Evolutionary conservation across 2,888 invertebrate genomes (phyloP), one percentile per base, ranked within the genome.

Genomic region (Auanema freiburgensis): DNA sequence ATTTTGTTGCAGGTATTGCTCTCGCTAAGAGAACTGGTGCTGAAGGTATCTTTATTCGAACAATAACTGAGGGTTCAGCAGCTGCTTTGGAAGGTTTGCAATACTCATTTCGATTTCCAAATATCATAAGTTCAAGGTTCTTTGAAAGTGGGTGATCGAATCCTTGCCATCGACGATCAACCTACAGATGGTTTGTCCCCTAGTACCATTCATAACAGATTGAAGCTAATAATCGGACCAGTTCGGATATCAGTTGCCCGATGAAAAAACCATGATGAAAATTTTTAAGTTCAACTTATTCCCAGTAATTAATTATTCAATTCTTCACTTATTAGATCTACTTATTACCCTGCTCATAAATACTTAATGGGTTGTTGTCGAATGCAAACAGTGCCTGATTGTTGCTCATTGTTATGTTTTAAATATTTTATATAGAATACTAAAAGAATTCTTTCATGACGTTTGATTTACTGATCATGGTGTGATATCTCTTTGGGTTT

Each of bases 31-130:
- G 77, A 44, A 77, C 76, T 23, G 80, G 79, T 42, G 68, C 63
- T 23, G 79, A 80, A 14, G 82, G 82, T n/a, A 79, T 80, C 24
- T 83, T 78, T 58, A 75, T 83, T 24, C 63, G 79, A 50, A 76
- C 67, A 59, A 83, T 83, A 53, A 75, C 77, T 16, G 64, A 72
- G 4, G 77, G 72, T 33, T 79, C 81, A 8, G 71, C 79, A 8
- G 83, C 83, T 23, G 76, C 70, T 6, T 56, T 44, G 12, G 70
- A 72, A 59, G 68, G 66, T 59, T 44, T n/a, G 23, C 11, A 52
- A 10, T 33, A 10, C 6, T 55, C 14, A 10, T 33, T 40, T 59
- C n/a, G 54, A n/a, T n/a, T 24, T 42, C 16, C 16, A 18, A 18
- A 44, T 33, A 5, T n/a, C n/a, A n/a, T 25, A 43, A 33, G 21